Evolutionary conservation across 2,113 vertebrate genomes (phyloP).

Genomic region (Astatotilapia flaviijosephi): DNA sequence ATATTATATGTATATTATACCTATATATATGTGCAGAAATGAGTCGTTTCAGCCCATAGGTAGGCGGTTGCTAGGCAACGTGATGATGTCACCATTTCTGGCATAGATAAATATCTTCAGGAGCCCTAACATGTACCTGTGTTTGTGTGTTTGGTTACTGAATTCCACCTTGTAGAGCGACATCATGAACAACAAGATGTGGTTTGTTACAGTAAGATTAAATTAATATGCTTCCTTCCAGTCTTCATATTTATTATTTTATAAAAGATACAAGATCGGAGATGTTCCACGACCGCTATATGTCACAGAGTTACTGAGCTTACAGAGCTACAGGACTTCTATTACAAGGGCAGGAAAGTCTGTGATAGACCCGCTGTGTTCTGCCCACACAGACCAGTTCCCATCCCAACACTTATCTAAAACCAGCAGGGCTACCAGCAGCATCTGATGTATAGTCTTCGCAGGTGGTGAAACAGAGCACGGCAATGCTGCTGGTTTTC

Average conservation of each 20-base stretch:
- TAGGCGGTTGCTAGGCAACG: background rate
- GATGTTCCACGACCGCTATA: background rate
- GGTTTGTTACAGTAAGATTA: background rate
- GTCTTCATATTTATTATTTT: background rate
- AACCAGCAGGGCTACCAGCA: background rate
- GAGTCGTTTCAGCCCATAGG: background rate
- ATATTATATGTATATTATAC: no score
- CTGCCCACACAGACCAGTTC: background rate
- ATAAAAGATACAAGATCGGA: background rate
- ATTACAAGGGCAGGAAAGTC: background rate
- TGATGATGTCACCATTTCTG: background rate
- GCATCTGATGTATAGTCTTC: background rate
- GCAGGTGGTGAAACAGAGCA: background rate
- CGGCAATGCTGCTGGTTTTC: background rate
- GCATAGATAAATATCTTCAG: background rate
- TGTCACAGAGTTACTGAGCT: background rate
- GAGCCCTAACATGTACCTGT: background rate
- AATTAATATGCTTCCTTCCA: background rate
- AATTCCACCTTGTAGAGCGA: rapidly evolving
- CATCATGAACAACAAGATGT: background rate
- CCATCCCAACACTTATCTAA: background rate
- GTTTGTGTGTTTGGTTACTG: background rate
- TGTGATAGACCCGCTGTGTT: background rate
- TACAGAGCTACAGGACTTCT: background rate
- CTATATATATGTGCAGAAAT: background rate